These are phyloP conservation scores for Sitodiplosis mosellana DNA, from an alignment of 1,140 invertebrate genomes.

Conservation along the genomic window DNA sequence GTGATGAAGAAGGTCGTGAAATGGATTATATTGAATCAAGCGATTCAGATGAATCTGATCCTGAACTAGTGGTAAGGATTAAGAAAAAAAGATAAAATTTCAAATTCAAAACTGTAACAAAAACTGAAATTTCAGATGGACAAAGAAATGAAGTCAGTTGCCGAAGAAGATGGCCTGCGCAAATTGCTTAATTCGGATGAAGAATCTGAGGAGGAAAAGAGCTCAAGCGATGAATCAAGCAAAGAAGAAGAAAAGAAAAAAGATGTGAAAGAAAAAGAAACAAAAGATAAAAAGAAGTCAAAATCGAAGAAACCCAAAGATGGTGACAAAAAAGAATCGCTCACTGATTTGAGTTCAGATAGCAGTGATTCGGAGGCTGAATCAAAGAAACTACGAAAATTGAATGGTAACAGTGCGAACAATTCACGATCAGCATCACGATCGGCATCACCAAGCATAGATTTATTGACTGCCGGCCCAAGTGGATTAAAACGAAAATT, in stretches of 20 bases:
- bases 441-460: no score
- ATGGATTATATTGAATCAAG: conserved; percentile 73
- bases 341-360: conserved; percentile 54
- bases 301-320: conserved; percentile 40
- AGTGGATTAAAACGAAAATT: conserved; percentile 27
- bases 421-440: conserved; percentile 48
- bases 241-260: conserved; percentile 40
- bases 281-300: conserved; percentile 34
- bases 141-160: conserved; percentile 50
- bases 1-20: conserved; percentile 86
- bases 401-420: conserved; percentile 26
- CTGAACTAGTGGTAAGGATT: no score
- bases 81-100: no score
- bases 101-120: no score
- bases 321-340: conserved; percentile 46
- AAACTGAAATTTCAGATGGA: background rate
- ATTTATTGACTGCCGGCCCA: conserved; percentile 7
- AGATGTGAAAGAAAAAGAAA: conserved; percentile 38
- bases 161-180: conserved; percentile 72
- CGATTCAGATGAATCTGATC: conserved; percentile 15
- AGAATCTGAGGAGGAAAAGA: conserved; percentile 61
- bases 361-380: conserved; percentile 44
- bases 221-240: conserved; percentile 37
- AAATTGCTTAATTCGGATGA: conserved; percentile 80
- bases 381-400: conserved; percentile 22